These are phyloP conservation scores for Netelia inedita DNA, from an alignment of 2,888 invertebrate species.

Conservation along the genomic window DNA sequence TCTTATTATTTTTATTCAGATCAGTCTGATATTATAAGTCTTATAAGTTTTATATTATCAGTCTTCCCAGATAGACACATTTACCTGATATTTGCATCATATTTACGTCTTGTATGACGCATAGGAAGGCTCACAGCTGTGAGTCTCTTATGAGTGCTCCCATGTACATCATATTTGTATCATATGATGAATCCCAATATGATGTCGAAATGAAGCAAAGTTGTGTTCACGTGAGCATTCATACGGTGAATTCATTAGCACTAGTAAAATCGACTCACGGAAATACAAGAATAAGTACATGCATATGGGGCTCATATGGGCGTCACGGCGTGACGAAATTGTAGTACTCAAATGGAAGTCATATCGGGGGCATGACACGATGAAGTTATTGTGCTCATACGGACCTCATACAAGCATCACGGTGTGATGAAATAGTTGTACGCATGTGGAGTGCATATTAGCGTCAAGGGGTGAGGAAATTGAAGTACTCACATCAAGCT, in stretches of 20 bases:
- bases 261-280: conserved; percentile 14
- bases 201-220: conserved; percentile 5
- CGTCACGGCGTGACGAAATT: conserved; percentile 12
- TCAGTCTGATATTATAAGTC: too few species aligned
- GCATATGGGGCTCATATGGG: conserved; percentile 13
- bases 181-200: conserved; percentile 15
- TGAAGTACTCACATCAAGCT: background rate
- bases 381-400: background rate
- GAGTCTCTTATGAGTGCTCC: conserved; percentile 1
- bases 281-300: background rate
- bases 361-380: background rate
- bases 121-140: too few species aligned
- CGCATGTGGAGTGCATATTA: background rate
- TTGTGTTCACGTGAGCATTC: conserved; percentile 2
- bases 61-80: background rate
- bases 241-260: conserved; percentile 9
- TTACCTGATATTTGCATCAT: background rate
- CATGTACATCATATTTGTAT: conserved; percentile 15
- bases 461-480: background rate
- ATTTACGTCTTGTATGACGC: too few species aligned
- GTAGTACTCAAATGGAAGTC: background rate
- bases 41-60: background rate
- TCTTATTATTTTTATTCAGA: too few species aligned
- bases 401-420: background rate
- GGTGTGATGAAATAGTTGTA: background rate